Base-by-base conservation (phyloP, 2,888 invertebrate genomes). In the Chamaedrilus cognettii region DNA sequence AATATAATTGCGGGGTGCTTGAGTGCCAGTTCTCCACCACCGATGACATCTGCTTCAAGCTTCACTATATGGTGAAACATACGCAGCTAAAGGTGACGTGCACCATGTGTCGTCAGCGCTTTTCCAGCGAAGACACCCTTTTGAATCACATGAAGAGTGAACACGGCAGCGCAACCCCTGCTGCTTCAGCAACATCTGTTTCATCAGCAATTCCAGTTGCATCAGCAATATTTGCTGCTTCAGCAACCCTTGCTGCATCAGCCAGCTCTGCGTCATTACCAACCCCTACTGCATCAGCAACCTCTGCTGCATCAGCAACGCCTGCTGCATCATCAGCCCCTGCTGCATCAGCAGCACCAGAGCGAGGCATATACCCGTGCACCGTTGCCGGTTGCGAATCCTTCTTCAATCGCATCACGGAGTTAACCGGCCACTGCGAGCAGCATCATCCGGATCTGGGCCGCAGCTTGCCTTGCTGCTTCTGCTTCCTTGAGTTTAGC, bases 21-120 rank as follows among this genome's bases (percentile, higher is more conserved):
- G 60, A 32, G 0, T 68, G 68, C 32, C 19, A 19, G 28, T 65
- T 60, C 28, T 23, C 26, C 30, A 42, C 30, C 15, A 52, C 3
- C n/a, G 51, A 66, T 19, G 59, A 30, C 15, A 32, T 30, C 42
- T 30, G 49, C 19, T 68, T 68, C 23, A 35, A 55, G 33, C n/a
- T 65, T 5, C 68, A 68, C 60, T 31, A 35, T 30, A 59, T 65
- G 34, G 35, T 34, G 26, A 60, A 60, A 28, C 68, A 68, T 30
- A 26, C 64, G n/a, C 32, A 30, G 31, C 28, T 28, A 26, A 23
- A 28, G n/a, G 34, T 60, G 51, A 59, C 60, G 4, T 68, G 68
- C 35, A 34, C 26, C 32, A 28, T 42, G 0, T 68, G 68, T 32
- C 32, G 49, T 19, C 59, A 26, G 34, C 32, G 31, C 3, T 68